A percentile compares a stretch with the other conserved stretches of the same genome.
These are phyloP conservation scores for Cercocebus atys DNA, from an alignment of 2,113 vertebrate species.

Conservation along the genomic window DNA sequence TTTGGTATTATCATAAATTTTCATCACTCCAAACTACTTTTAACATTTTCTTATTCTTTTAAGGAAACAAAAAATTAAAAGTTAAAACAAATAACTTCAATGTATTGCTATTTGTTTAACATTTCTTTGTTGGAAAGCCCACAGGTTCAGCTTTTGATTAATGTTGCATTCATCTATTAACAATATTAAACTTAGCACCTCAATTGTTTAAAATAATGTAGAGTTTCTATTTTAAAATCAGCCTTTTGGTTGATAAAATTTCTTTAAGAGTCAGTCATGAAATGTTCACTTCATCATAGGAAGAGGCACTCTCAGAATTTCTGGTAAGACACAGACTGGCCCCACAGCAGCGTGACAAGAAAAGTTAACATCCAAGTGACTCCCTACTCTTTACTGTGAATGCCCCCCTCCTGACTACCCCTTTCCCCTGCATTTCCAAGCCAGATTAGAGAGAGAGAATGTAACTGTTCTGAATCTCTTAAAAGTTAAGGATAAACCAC, in stretches of 20 bases:
- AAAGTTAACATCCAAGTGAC: too few relatives aligned
- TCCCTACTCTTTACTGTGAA: not conserved
- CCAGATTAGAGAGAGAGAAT: not conserved
- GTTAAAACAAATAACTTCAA: not conserved
- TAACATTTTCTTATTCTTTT: not conserved
- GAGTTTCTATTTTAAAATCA: not conserved
- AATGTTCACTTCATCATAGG: not conserved
- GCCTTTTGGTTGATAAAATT: not conserved
- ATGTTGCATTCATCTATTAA: not conserved
- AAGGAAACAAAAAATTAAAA: not conserved
- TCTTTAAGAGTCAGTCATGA: not conserved
- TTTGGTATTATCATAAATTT: not conserved
- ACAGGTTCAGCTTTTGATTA: not conserved
- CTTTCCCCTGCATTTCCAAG: not conserved
- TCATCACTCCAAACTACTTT: not conserved
- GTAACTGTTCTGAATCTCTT: not conserved
- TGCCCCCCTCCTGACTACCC: not conserved
- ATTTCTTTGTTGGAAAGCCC: not conserved
- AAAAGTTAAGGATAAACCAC: not conserved
- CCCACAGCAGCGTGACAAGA: not conserved
- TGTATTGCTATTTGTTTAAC: not conserved
- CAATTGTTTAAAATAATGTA: not conserved
- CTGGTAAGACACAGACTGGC: not conserved
- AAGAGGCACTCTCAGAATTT: not conserved
- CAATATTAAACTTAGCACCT: not conserved